Conservation (phyloP, 2,113 vertebrate genomes). For the Brienomyrus longianalis region DNA sequence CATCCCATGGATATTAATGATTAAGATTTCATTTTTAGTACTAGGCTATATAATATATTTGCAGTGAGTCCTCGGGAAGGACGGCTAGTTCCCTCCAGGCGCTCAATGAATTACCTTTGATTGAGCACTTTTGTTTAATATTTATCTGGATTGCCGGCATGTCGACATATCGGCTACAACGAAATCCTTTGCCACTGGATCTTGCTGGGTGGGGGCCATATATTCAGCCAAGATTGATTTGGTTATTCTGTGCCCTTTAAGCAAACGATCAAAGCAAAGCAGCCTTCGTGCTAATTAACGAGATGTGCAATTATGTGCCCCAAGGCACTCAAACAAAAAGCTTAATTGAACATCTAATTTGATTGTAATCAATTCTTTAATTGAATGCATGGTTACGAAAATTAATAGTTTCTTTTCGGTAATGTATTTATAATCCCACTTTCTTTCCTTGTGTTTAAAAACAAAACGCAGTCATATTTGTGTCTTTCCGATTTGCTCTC, state of each 20-base stretch:
- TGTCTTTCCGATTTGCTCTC: not conserved
- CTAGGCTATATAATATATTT: not conserved
- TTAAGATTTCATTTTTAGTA: not conserved
- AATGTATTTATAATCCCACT: not conserved
- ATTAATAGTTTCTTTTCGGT: not conserved
- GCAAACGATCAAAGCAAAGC: not conserved
- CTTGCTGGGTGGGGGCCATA: not conserved
- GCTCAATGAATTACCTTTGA: not conserved
- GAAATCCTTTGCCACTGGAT: not conserved
- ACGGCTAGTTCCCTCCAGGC: not conserved
- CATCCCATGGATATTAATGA: not conserved
- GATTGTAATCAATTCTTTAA: slow-evolving; percentile 11
- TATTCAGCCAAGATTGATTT: not conserved
- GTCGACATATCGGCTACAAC: not conserved
- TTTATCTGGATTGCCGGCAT: not conserved
- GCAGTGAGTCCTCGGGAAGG: not conserved
- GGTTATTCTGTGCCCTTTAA: not conserved
- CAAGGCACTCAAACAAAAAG: not conserved
- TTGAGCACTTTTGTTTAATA: not conserved
- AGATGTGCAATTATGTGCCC: not conserved
- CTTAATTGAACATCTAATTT: not conserved
- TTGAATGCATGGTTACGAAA: not conserved
- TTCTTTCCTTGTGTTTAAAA: not conserved
- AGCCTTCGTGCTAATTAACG: not conserved
- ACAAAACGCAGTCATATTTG: not conserved